These are phyloP conservation scores for Falco rusticolus DNA, from an alignment of 2,797 vertebrate species.

Conservation along the genomic window DNA sequence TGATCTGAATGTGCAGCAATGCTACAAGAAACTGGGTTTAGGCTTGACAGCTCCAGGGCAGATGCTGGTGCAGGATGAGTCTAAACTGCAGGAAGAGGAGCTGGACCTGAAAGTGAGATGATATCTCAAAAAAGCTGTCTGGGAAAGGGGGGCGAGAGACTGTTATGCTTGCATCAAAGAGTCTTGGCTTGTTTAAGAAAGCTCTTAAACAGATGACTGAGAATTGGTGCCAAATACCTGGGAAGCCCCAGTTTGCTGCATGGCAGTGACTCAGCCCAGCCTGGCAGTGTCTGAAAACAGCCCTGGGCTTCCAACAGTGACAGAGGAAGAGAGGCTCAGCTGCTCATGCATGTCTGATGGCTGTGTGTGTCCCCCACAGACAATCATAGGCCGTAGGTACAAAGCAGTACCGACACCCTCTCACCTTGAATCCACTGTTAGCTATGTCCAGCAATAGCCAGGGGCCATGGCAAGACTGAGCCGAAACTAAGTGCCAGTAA, in stretches of 20 bases:
- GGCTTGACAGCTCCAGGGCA: conserved; percentile 33
- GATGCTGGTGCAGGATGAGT: conserved; percentile 8
- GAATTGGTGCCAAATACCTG: conserved; percentile 59
- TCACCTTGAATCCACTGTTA: not conserved
- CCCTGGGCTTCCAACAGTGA: not conserved
- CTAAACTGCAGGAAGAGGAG: not conserved
- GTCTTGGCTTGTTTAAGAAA: not conserved
- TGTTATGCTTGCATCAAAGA: conserved; percentile 12
- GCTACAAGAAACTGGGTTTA: conserved; percentile 7
- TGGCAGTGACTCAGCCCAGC: conserved; percentile 64
- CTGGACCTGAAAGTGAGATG: conserved; percentile 17
- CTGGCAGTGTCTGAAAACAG: conserved; percentile 53
- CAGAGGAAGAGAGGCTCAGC: not conserved
- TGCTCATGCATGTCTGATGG: fast-evolving
- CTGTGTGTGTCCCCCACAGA: not conserved
- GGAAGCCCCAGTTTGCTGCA: conserved; percentile 68
- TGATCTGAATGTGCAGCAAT: conserved; percentile 2
- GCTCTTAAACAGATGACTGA: conserved; percentile 58
- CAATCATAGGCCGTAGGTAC: fast-evolving
- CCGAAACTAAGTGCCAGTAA: not conserved
- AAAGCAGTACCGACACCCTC: not conserved
- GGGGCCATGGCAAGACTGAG: not conserved
- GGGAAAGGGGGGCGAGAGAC: not conserved
- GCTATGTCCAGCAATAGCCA: not conserved
- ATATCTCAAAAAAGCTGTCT: not conserved